Evolutionary conservation across 2,888 invertebrate genomes (phyloP), one percentile per base, ranked within the genome.

Genomic region (Thumatha senex): DNA sequence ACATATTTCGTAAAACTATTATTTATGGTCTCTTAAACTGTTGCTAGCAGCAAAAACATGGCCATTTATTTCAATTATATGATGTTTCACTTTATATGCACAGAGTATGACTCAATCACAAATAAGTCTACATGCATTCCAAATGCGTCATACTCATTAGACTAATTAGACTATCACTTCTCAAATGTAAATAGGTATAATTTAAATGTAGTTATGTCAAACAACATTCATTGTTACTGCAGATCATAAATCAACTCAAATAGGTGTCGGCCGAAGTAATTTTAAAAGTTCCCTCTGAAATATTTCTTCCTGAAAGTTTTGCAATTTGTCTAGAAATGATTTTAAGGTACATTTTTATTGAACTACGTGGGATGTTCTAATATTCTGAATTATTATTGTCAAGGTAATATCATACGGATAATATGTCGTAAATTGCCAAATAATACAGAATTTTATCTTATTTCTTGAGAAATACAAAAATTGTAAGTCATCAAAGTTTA

Each of bases 201-300:
- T 24, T 24, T 24, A 24, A 24, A 24, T 24, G 18, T 24, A 24
- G 18, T 24, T 24, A 24, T 24, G 18, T 74, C 67, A 71, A 69
- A 76, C 72, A 70, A 69, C 70, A 74, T 71, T 67, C 57, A 65
- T 59, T 72, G 76, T 74, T 71, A 74, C 73, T 72, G 66, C 67
- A 54, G 54, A 51, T 61, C 68, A 72, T 81, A 80, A 80, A 79
- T 83, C 77, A 80, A 73, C 75, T 74, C 34, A 72, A 76, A 77
- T 79, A 74, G 74, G 74, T 78, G 74, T 77, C 72, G 63, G 55
- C 66, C 62, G 57, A 78, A 79, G 76, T 76, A 74, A 82, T 81
- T 74, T 72, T 67, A 74, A 80, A 81, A 75, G 74, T 78, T 72
- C 60, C 59, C 50, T 67, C 72, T 24, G 74, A 78, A 80, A 82